Conservation (phyloP, 2,888 invertebrate genomes). For the Marronus borbonicus region DNA sequence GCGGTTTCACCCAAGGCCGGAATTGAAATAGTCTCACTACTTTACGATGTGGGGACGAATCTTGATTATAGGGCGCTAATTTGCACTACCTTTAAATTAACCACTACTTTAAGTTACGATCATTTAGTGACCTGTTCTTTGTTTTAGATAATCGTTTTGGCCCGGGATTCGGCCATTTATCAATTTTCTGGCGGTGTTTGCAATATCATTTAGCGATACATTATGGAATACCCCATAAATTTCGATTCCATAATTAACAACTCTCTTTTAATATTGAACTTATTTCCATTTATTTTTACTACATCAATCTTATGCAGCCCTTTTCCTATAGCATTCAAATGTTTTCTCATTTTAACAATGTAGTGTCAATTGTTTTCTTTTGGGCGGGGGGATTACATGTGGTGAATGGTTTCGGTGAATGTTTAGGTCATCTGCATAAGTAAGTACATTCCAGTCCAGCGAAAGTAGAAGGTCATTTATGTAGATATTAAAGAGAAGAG, state of each 20-base stretch:
- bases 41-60: slow-evolving; percentile 69
- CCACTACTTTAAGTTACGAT: slow-evolving; percentile 48
- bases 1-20: slow-evolving; percentile 58
- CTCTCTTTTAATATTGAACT: background rate
- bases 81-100: slow-evolving; percentile 56
- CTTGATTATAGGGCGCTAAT: slow-evolving; percentile 67
- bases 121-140: slow-evolving; percentile 35
- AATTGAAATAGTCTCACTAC: slow-evolving; percentile 68
- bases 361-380: no score
- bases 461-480: no score
- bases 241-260: background rate
- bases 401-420: no score
- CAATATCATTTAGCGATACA: slow-evolving; percentile 39
- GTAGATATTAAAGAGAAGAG: no score
- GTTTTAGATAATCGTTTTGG: slow-evolving; percentile 36
- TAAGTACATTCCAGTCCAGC: no score
- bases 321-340: no score
- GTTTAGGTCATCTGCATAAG: no score
- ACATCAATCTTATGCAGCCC: background rate
- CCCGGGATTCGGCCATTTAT: slow-evolving; percentile 8
- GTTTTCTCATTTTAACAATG: no score
- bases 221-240: slow-evolving; percentile 28
- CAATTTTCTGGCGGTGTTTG: slow-evolving; percentile 27
- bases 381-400: no score
- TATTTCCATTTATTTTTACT: slow-evolving; percentile 14